phyloP scores from a whole-genome alignment of 2,888 invertebrate species.

The Cephus sareptanus region DNA sequence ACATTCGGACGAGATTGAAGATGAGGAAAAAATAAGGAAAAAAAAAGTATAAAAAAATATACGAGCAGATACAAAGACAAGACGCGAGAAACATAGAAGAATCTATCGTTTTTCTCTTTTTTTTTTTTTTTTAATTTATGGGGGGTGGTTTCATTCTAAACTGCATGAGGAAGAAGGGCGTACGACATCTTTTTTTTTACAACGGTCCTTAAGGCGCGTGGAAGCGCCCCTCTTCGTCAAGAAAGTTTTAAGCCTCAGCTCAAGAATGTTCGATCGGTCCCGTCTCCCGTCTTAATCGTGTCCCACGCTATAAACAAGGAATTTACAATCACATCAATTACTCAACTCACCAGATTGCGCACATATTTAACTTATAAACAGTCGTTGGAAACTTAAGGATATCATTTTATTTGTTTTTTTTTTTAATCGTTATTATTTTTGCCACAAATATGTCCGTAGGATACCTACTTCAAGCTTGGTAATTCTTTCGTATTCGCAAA shows the following conservation, averaged over 20 bases:
- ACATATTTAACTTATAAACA: constrained; percentile 13
- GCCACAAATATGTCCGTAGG: neutral
- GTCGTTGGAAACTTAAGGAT: constrained; percentile 12
- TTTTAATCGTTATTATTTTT: constrained; percentile 5
- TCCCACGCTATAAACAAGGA: constrained; percentile 26
- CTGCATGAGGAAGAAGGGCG: neutral
- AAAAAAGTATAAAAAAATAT: neutral
- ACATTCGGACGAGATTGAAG: neutral
- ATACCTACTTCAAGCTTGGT: constrained; percentile 7
- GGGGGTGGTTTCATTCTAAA: neutral
- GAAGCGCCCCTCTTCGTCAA: neutral
- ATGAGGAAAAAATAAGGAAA: neutral
- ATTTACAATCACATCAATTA: constrained; percentile 33
- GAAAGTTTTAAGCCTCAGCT: neutral
- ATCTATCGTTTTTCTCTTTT: neutral
- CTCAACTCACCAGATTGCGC: constrained; percentile 18
- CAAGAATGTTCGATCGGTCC: neutral
- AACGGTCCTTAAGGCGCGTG: constrained; percentile 19
- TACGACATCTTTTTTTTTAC: constrained; percentile 18
- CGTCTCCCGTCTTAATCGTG: constrained; percentile 9
- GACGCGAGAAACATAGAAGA: neutral
- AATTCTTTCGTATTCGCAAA: neutral
- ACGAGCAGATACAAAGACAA: constrained; percentile 2
- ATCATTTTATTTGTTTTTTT: constrained; percentile 14
- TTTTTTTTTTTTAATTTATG: neutral